A percentile compares a stretch with the other conserved stretches of the same genome.
phyloP scores from a whole-genome alignment of 2,113 vertebrate species.

The Eupsittula cactorum region DNA sequence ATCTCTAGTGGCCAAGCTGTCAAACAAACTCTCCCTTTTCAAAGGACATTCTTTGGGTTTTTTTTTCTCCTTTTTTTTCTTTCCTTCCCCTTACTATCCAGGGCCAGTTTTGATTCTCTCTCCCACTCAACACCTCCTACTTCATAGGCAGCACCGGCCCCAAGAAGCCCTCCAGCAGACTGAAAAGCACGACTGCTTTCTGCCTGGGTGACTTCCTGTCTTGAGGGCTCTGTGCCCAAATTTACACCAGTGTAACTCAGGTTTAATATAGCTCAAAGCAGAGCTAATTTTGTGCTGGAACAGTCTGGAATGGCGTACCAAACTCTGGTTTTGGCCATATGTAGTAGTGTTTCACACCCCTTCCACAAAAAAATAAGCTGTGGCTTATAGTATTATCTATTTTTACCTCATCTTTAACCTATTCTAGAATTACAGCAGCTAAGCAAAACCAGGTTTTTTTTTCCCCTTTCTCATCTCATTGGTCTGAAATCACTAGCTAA shows the following conservation, averaged over 20 bases:
- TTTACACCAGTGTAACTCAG: slow-evolving; percentile 18
- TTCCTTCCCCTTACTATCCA: not conserved
- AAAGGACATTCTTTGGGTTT: not conserved
- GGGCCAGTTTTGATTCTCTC: not conserved
- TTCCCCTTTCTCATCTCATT: not conserved
- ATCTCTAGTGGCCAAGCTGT: slow-evolving; percentile 27
- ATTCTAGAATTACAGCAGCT: not conserved
- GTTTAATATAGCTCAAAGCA: slow-evolving; percentile 49
- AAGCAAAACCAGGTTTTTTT: not conserved
- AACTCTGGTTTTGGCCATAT: not conserved
- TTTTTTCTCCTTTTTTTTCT: not conserved
- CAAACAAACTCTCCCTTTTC: slow-evolving; percentile 38
- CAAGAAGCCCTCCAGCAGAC: slow-evolving; percentile 31
- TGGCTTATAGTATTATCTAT: not conserved
- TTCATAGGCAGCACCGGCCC: not conserved
- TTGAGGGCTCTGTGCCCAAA: not conserved
- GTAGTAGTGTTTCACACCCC: not conserved
- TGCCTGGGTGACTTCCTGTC: slow-evolving; percentile 39
- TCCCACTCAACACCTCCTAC: slow-evolving; percentile 14
- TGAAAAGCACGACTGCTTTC: not conserved
- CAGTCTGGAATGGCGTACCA: not conserved
- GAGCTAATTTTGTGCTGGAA: slow-evolving; percentile 32
- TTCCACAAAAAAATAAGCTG: not conserved
- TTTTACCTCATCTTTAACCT: slow-evolving; percentile 21
- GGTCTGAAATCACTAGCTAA: not conserved